Base-by-base conservation (phyloP, 2,797 vertebrate species). In the Ctenopoma kingsleyae region DNA sequence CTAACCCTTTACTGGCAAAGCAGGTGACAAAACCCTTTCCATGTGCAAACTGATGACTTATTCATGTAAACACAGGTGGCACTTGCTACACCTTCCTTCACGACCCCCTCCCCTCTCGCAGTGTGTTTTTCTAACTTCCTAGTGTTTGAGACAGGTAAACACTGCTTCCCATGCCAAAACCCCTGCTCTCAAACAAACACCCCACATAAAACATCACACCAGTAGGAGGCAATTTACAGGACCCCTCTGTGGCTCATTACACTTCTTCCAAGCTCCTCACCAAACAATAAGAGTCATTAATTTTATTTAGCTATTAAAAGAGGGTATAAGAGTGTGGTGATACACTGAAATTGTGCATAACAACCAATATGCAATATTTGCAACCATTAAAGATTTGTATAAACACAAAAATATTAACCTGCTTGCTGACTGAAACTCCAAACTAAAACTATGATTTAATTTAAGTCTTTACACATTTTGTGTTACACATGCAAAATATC, bases 231-330 rank as follows among this genome's bases (percentile, higher is more conserved):
- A 75, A 72, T 85, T 86, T 80, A 76, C 76, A 65, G 64, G 12
- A 40, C 77, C 76, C 72, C 76, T 67, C 74, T 32, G 56, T 62
- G 71, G 58, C 68, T 81, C 71, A 67, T 74, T 66, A 68, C 54
- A 61, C 50, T 51, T 84, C 43, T 69, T 74, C 66, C 69, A 68
- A 66, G 53, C 65, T 55, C 52, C 51, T 64, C 41, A 40, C 46
- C 44, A 55, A 47, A 47, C 46, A 6, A 55, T 41, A 64, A 27
- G 60, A 54, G 72, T 71, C 80, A 85, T 74, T 85, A 74, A 82
- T 89, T 89, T 80, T 67, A 88, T 83, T 78, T 58, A 60, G 70
- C 81, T 74, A 83, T 76, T 84, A 77, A 81, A 60, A 70, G 27
- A 63, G 5, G 20, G 30, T 22, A 12, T 25, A 27, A 41, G 41